Evolutionary conservation across 2,113 vertebrate genomes (phyloP), one percentile per base, ranked within the genome.

Genomic region (Fukomys damarensis): DNA sequence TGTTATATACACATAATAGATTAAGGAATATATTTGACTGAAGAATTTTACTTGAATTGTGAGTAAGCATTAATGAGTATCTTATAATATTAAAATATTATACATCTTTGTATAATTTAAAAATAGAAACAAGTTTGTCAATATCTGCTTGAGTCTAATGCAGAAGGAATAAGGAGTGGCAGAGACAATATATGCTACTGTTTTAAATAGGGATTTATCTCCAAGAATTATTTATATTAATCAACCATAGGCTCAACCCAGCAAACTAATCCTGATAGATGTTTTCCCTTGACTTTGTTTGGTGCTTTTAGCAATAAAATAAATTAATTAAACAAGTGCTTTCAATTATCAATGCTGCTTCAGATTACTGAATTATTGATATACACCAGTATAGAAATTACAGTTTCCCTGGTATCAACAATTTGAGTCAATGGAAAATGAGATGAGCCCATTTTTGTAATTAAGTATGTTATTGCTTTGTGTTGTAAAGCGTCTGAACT

Each of bases 381-480:
- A 35, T 1, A 19, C 35, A 74, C 30, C 14, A 19, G n/a, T 52
- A 41, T 19, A 76, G 70, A 95, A 93, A 74, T 93, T 16, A 49
- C 14, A 63, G n/a, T 65, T 93, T 93, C 54, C 2, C 4, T 52
- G 20, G 68, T 35, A 66, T 22, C 76, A 65, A 46, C 38, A 12
- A 65, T 77, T 88, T 5, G 2, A n/a, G 66, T 82, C 79, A 96
- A 41, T 85, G 2, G 32, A 58, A 86, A 94, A 84, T 59, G 63
- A 81, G 41, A 68, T 5, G 12, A 96, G 10, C 4, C 14, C 82
- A 17, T 43, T 83, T 86, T 72, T 85, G 10, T 4, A 32, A 96
- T 35, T 85, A 59, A 90, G 7, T 68, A 86, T 80, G 94, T 91
- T 63, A 59, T 93, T 87, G 94, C 65, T 96, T 81, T 94, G 41